phyloP scores from a whole-genome alignment of 35 echinoderm and acorn worm species.

The Heliocidaris tuberculata region DNA sequence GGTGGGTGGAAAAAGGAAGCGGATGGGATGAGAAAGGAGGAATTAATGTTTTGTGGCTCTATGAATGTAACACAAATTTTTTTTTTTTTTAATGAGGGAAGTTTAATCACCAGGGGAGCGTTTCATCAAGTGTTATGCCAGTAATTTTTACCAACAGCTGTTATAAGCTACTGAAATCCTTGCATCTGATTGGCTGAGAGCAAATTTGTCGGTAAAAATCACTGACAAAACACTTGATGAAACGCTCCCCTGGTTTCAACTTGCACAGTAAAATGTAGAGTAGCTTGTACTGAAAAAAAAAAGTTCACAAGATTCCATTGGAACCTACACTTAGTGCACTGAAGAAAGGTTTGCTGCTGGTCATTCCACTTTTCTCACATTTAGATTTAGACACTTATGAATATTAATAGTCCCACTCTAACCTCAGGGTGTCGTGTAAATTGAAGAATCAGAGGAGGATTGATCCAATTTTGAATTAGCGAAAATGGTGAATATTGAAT shows the following conservation, averaged over 20 bases:
- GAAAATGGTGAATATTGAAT: background rate
- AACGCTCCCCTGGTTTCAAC: background rate
- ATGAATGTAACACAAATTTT: too few species aligned
- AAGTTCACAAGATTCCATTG: background rate
- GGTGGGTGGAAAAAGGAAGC: background rate
- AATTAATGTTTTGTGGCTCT: too few species aligned
- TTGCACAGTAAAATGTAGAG: background rate
- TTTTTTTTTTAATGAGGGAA: too few species aligned
- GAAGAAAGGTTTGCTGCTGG: background rate
- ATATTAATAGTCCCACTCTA: background rate
- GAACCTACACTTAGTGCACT: background rate
- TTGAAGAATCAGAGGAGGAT: background rate
- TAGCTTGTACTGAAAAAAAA: background rate
- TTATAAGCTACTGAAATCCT: too few species aligned
- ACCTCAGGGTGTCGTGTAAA: background rate
- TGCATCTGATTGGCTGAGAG: too few species aligned
- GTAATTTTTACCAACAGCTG: too few species aligned
- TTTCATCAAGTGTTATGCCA: too few species aligned
- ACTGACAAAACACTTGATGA: too few species aligned
- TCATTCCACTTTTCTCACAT: background rate
- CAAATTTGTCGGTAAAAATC: too few species aligned
- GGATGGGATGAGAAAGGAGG: too few species aligned
- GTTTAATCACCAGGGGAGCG: too few species aligned
- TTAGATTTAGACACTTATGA: background rate
- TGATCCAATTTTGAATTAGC: background rate